Evolutionary conservation across 2,113 vertebrate species (phyloP).

Genomic region (Eptesicus fuscus): DNA sequence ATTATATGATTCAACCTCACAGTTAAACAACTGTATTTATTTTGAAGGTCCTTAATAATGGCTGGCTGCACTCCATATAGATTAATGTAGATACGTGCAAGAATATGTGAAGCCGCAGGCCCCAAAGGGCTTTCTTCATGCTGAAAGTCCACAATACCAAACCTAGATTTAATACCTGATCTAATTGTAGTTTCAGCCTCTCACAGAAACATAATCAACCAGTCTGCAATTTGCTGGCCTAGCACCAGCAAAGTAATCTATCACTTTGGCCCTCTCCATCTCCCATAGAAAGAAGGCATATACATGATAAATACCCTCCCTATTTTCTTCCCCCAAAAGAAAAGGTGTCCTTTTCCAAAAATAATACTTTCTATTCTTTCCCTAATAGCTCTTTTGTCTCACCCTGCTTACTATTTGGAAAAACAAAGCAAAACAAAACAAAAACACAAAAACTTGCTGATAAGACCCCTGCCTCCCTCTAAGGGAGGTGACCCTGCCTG

Average conservation of each 20-base stretch:
- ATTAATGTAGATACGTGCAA: not conserved
- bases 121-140: not conserved
- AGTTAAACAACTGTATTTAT: not conserved
- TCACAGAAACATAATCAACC: not conserved
- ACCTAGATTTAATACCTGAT: not conserved
- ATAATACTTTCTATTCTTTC: not conserved
- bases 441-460: not conserved
- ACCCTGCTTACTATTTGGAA: not conserved
- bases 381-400: not conserved
- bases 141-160: not conserved
- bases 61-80: not conserved
- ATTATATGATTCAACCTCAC: not conserved
- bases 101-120: not conserved
- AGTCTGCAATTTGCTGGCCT: not conserved
- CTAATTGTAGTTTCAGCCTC: not conserved
- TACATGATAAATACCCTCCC: not conserved
- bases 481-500: not conserved
- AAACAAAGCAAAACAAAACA: not conserved
- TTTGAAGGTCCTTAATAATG: not conserved
- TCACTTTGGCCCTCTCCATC: not conserved
- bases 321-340: not conserved
- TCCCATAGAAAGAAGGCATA: not conserved
- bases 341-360: not conserved
- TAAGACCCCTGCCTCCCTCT: not conserved
- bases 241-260: not conserved